Evolutionary conservation across 2,888 invertebrate species (phyloP), one percentile per base, ranked within the genome.

Genomic region (Stenichneumon culpator): DNA sequence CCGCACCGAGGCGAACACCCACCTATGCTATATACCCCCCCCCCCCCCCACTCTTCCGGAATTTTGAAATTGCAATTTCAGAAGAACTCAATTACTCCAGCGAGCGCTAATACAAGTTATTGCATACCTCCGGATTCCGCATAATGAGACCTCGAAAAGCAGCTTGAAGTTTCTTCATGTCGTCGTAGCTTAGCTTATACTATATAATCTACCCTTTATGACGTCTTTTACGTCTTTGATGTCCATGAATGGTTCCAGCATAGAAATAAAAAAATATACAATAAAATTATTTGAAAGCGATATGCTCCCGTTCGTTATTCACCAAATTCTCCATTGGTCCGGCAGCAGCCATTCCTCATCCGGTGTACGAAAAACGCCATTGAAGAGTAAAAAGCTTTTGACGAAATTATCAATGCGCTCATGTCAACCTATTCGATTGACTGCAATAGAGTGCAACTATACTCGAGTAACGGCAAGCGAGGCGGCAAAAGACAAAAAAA

Each of bases 61-160:
- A 82, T 74, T 39, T 82, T 67, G 75, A 79, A 85, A 85, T 85
- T 85, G 82, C 79, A 79, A 85, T 85, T 85, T 82, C 75, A 79
- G 85, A 82, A 85, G 85, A 85, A 85, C 85, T 85, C 79, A 85
- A 85, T 85, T 85, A 85, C 85, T 79, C 74, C 75, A 72, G 69
- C 69, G 67, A 54, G 74, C 79, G 67, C 79, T 82, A 69, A 84
- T 79, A 82, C 79, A 82, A 85, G 79, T 85, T 79, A 85, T 75
- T 44, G 75, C 70, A 57, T 75, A 54, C 65, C 57, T n/a, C 57
- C 52, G 75, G 72, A 32, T 82, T 70, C 67, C 82, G 50, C 70
- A 67, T 70, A 70, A 77, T 75, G 68, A 70, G 75, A 77, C 6
- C 54, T 16, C 54, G 47, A 63, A 65, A 69, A 36, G 25, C 39